Evolutionary conservation across 1,140 invertebrate species (phyloP), one percentile per base, ranked within the genome.

Genomic region (Branchinecta lindahli): DNA sequence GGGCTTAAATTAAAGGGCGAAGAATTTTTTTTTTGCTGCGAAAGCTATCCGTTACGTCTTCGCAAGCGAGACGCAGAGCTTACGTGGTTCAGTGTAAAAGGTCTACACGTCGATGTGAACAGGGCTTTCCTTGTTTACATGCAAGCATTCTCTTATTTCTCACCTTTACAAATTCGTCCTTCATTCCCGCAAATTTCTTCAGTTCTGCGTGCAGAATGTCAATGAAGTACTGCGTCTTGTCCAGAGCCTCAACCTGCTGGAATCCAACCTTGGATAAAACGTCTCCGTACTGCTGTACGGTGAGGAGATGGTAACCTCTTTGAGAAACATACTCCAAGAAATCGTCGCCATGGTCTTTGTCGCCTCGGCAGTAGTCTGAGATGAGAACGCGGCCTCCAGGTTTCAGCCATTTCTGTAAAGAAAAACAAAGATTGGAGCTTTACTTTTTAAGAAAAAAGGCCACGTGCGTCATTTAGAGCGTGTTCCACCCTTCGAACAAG

Each of bases 281-380:
- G 73, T 82, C 74, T 67, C 80, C 81, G 74, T 85, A 85, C 68
- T 81, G 76, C 21, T 76, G 69, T 12, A 83, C 78, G 8, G 80
- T 81, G 10, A 82, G 75, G 9, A 86, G 75, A 72, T 79, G 77
- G 73, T 86, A 86, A 7, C 82, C 82, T 75, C 85, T 75, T 72
- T 84, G 80, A 68, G 78, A 77, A 9, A 85, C 83, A 71, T 86
- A 86, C 9, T 78, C 75, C 67, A 79, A 74, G 75, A 84, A 86
- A 46, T 81, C 76, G 18, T 81, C 77, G 0, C 79, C 80, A 69
- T 83, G 78, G 69, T 79, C 76, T 69, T 77, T 75, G 69, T 82
- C 79, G 69, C 84, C 84, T 68, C 80, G 80, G 72, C 82, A 83
- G 75, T 86, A 86, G 75, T 85, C 84, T 8, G 83, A 83, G 68